Evolutionary conservation across 2,113 vertebrate genomes (phyloP), one percentile per base, ranked within the genome.

Genomic region (Athene noctua): DNA sequence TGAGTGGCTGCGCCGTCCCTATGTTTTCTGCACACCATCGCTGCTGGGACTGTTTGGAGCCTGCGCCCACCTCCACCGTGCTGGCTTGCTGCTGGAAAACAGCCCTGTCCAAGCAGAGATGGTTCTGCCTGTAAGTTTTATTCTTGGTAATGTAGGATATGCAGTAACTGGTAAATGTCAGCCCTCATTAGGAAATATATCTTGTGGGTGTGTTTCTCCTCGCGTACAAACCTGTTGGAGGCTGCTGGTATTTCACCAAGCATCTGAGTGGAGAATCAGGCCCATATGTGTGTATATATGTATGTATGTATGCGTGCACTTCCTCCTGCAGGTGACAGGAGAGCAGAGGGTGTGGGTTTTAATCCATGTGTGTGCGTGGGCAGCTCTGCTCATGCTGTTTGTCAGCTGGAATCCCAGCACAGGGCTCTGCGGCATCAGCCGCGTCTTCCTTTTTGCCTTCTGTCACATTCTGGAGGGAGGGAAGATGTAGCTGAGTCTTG

Each of bases 391-490:
- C 40, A 59, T 91, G 83, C 86, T 92, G 72, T 87, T 97, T 96
- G 67, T 92, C 87, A 95, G 91, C 94, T 92, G 96, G 92, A 94
- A 93, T 84, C 52, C 57, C 92, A 88, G 90, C 78, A 61, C 16
- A 42, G 78, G 80, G 83, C 90, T 94, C 88, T 94, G 91, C 94
- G 2, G 72, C 44, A 95, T 61, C 40, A 83, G 91, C 5, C 4
- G 1, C 1, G 0, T 49, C 52, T 89, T 73, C 86, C 49, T 83
- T 92, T 88, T 89, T 54, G 58, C 93, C 91, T 97, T 94, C 83
- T 90, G 94, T 97, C 96, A 94, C 77, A 58, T 96, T 96, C 44
- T 71, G 80, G 94, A 96, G 87, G 92, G 96, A 96, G 82, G 97
- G 94, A 96, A 94, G 94, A 96, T 75, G 63, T 78, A 95, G 92